Base-by-base conservation (phyloP, 2,113 vertebrate genomes). In the Entosphenus tridentatus region DNA sequence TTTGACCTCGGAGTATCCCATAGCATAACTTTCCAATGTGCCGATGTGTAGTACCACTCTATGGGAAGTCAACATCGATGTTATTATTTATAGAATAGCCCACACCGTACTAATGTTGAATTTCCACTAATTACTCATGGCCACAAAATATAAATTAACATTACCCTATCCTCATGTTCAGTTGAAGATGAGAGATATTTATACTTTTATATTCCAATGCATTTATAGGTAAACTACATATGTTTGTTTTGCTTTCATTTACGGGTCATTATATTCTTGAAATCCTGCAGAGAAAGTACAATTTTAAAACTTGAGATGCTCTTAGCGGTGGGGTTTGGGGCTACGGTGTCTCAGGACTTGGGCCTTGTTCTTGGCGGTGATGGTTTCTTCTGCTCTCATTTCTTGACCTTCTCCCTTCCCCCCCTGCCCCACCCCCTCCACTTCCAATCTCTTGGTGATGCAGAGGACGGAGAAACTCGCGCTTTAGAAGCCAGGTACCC, bases 391-490 rank as follows among this genome's bases (percentile, higher is more conserved):
- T 18, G 71, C 69, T 71, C 81, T 79, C 75, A 72, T 77, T 69
- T 76, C 79, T 80, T 77, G 80, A 73, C 80, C 79, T 73, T 78
- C 76, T 80, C 84, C 80, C 58, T 57, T 57, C 57, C 81, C 75
- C 80, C 57, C 76, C 78, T 77, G 72, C 78, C 77, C 80, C 57
- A 69, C 56, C 9, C 57, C 57, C 82, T 78, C 17, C 72, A 77
- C 77, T 82, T 78, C 78, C 76, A 80, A 79, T 81, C 80, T 81
- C 78, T 78, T 78, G 81, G 81, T 74, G 78, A 81, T 82, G 90
- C 86, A 85, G 93, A 74, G 93, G 91, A 90, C 84, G 91, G 82
- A 85, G 93, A 81, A 98, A 96, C 80, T 98, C 93, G 74, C 93
- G 96, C 80, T 79, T 86, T 2, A 86, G 91, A 80, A 88, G 96